Percentiles rank a stretch among this genome's conserved stretches.
These are phyloP conservation scores for Sericinus montela DNA, from an alignment of 2,888 invertebrate species.

Conservation along the genomic window DNA sequence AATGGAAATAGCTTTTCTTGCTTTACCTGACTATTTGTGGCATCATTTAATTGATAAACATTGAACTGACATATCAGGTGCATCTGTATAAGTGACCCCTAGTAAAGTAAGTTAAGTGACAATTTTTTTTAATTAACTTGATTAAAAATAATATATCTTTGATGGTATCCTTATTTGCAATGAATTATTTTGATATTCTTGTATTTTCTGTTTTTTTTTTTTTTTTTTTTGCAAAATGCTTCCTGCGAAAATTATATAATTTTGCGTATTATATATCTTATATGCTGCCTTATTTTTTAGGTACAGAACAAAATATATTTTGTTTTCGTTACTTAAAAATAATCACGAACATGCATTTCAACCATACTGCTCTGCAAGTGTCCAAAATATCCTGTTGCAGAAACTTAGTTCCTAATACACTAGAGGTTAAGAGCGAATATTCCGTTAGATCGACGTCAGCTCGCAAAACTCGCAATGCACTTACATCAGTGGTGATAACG, in stretches of 20 bases:
- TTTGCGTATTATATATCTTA: no score
- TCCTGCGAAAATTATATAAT: no score
- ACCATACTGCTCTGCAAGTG: constrained; percentile 1
- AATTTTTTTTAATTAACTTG: no score
- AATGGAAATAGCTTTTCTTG: constrained; percentile 72
- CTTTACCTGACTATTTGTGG: constrained; percentile 52
- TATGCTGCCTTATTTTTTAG: no score
- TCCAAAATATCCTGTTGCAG: neutral
- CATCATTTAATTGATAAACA: constrained; percentile 42
- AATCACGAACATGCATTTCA: constrained; percentile 4
- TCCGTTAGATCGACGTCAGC: neutral
- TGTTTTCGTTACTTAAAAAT: no score
- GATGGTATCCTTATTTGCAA: no score
- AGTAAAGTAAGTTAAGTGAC: no score
- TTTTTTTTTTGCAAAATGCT: no score
- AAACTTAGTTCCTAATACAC: neutral
- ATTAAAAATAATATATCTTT: no score
- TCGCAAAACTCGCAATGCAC: constrained; percentile 25
- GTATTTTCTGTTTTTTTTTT: no score
- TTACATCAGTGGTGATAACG: constrained; percentile 66
- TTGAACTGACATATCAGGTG: constrained; percentile 25
- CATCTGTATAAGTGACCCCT: no score
- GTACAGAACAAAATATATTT: neutral
- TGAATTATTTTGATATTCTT: no score
- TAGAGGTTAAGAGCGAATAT: neutral